Evolutionary conservation across 2,888 invertebrate genomes (phyloP), one percentile per base, ranked within the genome.

Genomic region (Caenorhabditis virilis): DNA sequence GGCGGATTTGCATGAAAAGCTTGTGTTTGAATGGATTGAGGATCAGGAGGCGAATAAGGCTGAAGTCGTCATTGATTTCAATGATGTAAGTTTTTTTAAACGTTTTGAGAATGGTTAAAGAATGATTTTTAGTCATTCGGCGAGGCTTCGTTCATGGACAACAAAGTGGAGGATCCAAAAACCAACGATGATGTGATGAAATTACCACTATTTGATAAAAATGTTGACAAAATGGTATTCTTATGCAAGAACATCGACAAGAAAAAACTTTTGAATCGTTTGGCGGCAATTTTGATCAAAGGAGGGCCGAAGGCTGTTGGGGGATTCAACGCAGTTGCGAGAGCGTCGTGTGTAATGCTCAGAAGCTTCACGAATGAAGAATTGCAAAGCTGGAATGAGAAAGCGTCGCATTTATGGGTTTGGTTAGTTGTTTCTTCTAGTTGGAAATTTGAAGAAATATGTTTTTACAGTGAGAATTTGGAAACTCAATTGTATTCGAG

Each of bases 291-390:
- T 16, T 20, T 53, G 1, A 7, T 60, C 11, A 47, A 58, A 47
- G 56, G 69, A 35, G 71, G 57, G n/a, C 39, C 47, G 0, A 54
- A 58, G 18, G 47, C 50, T 1, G 50, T 49, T 0, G 69, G 69
- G 4, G 65, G 71, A 9, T 72, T 59, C 36, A 46, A 52, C 15
- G 62, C 71, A 0, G 65, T 69, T 23, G 54, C 65, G 16, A 57
- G 71, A 11, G 65, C 62, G n/a, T 48, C 63, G 0, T 69, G 66
- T 30, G 48, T 69, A 22, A 36, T 72, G 18, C 48, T 73, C 11
- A 57, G 73, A 6, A 30, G 38, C 23, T 65, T 65, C 38, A 61
- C 51, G 6, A 62, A 61, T 26, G 52, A 56, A 3, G 65, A 71
- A 36, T 45, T 73, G 38, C 6, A 23, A 4, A 20, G 7, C 2